Evolutionary conservation across 1,140 invertebrate genomes (phyloP), one percentile per base, ranked within the genome.

Genomic region (Panulirus ornatus): DNA sequence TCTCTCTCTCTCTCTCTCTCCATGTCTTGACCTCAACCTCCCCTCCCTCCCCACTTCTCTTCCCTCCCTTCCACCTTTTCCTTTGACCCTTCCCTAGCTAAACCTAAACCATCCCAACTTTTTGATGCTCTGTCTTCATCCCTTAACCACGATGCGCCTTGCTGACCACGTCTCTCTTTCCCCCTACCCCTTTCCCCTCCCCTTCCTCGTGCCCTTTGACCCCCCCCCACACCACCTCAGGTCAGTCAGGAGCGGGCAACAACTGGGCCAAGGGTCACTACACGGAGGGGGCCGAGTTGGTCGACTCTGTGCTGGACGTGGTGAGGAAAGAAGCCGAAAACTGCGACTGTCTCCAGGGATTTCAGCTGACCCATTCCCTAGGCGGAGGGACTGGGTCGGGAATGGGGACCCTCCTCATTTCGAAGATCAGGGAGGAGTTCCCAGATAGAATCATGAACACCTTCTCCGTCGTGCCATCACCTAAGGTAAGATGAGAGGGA

Each of bases 181-280:
- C 54, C 5, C 54, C 54, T 58, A 5, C 11, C 54, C 19, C 19
- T 58, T 14, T 22, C 11, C 11, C 54, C 19, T 40, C 2, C 38
- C 40, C 8, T 22, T 42, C 1, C 38, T n/a, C 2, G 34, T 22
- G 27, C 8, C 51, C 0, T 5, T 36, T 27, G 38, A 16, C 1
- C 9, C 8, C 11, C 16, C 16, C 6, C 22, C 40, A 5, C 47
- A 9, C 40, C 2, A 34, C 54, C 11, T 38, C 66, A 89, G 88
- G 88, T 75, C 88, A 89, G 79, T 75, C 66, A n/a, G 88, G 88
- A n/a, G 88, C 88, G 40, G 88, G 88, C 36, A 89, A 89, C 79
- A 89, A 89, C 88, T 89, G 88, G 88, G 88, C 88, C 63, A 89
- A 89, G 81, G 88, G 88, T 30, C 88, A 89, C 88, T 89, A 89